Base-by-base conservation (phyloP, 2,888 invertebrate genomes). In the Drosophila stalkeri region DNA sequence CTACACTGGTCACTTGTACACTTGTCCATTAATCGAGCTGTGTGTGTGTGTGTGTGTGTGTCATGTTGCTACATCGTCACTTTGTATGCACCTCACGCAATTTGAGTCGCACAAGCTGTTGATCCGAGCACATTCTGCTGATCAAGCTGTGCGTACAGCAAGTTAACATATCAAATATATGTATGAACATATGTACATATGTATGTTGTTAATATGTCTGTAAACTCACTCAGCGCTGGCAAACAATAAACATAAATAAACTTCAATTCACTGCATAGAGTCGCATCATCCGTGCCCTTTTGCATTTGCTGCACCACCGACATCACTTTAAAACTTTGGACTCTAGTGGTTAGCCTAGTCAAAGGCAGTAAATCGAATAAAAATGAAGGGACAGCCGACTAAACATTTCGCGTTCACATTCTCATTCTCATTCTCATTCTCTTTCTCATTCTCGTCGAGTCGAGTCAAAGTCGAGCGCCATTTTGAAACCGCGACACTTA, bases 401-500 rank as follows among this genome's bases (percentile, higher is more conserved):
- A 51, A 55, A 56, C 52, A 52, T 35, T 37, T 16, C 23, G 46
- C 18, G 20, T 27, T n/a, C 39, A 35, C 41, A 54, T 72, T n/a
- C 52, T 37, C 31, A 12, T 20, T 8, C 46, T 23, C 23, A 46
- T 37, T n/a, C 37, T 33, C 39, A 46, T 72, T 16, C 37, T 33
- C 39, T 41, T 72, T 16, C 51, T 35, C 35, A 41, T n/a, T 18
- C 43, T 11, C 18, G 33, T 33, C 27, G 27, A 27, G 5, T 18
- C 12, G 51, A 31, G 56, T 41, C 27, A 41, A 60, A 82, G 46
- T 65, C 49, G 64, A 78, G 73, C 87, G 89, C 82, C 87, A 78
- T 89, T 75, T 77, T 86, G 71, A 71, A 81, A 81, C 90, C 90
- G 65, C 82, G 74, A 81, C 90, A 84, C 88, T 84, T 84, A 87